Percentiles rank a stretch among this genome's conserved stretches.
phyloP scores from a whole-genome alignment of 2,888 invertebrate species.

The Campoplex nolae region DNA sequence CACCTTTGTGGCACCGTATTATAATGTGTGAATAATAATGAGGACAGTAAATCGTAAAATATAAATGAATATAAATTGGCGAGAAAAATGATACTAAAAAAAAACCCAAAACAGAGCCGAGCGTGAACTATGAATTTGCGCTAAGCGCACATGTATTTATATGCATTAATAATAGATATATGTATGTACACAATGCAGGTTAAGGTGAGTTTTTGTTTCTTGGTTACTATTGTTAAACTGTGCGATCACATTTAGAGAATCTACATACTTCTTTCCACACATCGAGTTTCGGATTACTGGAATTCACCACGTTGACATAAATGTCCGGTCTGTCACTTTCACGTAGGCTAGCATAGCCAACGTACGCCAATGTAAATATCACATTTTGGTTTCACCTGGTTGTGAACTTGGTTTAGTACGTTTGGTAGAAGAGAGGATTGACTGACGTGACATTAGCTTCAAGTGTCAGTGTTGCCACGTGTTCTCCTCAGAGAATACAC shows the following conservation, averaged over 20 bases:
- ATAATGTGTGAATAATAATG: background rate
- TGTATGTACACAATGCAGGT: background rate
- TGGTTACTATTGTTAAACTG: background rate
- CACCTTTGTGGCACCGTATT: background rate
- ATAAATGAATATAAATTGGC: background rate
- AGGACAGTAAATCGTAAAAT: background rate
- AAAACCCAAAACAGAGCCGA: background rate
- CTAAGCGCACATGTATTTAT: background rate
- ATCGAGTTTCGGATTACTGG: constrained; percentile 10
- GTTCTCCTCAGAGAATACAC: background rate
- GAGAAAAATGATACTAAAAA: background rate
- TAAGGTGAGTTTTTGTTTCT: background rate
- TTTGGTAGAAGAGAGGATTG: background rate
- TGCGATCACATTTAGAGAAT: background rate
- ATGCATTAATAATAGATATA: background rate
- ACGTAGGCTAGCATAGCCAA: constrained; percentile 44
- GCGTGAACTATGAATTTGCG: background rate
- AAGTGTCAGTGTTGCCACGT: background rate
- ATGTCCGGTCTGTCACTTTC: constrained; percentile 56
- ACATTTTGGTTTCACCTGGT: background rate
- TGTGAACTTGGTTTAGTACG: background rate
- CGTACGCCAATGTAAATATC: constrained; percentile 40
- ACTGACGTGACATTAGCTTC: background rate
- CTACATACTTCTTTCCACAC: constrained; percentile 13
- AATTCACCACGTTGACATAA: constrained; percentile 58